phyloP scores from a whole-genome alignment of 1,140 invertebrate genomes.

The Aphis craccivora region DNA sequence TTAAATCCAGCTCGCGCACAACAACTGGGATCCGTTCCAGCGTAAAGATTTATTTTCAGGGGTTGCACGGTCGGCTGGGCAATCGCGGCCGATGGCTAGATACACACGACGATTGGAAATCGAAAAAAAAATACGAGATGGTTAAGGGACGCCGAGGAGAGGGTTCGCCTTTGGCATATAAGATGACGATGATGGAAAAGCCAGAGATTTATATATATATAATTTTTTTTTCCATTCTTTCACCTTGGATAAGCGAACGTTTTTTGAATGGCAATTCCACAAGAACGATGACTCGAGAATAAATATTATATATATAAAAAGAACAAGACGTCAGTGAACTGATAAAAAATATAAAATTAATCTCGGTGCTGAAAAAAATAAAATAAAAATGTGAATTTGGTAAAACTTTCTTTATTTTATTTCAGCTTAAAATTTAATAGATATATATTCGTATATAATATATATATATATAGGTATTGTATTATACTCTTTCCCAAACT shows the following conservation, averaged over 20 bases:
- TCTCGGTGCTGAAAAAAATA: neutral
- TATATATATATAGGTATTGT: neutral
- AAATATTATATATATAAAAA: slow-evolving; percentile 38
- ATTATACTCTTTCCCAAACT: neutral
- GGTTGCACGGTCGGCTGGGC: slow-evolving; percentile 57
- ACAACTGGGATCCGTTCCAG: slow-evolving; percentile 58
- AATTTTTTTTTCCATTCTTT: slow-evolving; percentile 44
- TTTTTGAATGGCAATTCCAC: slow-evolving; percentile 46
- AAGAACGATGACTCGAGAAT: slow-evolving; percentile 51
- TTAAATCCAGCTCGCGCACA: slow-evolving; percentile 56
- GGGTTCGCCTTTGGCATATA: slow-evolving; percentile 50
- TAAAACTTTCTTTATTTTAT: slow-evolving; percentile 47
- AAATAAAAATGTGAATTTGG: slow-evolving; percentile 13
- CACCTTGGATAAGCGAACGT: slow-evolving; percentile 45
- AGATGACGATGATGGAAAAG: slow-evolving; percentile 58
- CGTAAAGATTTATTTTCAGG: slow-evolving; percentile 58
- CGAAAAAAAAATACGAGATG: slow-evolving; percentile 49
- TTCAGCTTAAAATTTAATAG: slow-evolving; percentile 3
- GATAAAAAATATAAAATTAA: slow-evolving; percentile 48
- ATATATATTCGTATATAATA: neutral
- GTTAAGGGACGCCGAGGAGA: slow-evolving; percentile 49
- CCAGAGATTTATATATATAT: slow-evolving; percentile 44
- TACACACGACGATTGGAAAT: slow-evolving; percentile 56
- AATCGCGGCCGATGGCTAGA: slow-evolving; percentile 58
- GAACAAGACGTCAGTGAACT: slow-evolving; percentile 38